Percentiles rank a stretch among this genome's conserved stretches.
Conservation (phyloP, 1,140 invertebrate genomes). For the Cotesia vestalis region DNA sequence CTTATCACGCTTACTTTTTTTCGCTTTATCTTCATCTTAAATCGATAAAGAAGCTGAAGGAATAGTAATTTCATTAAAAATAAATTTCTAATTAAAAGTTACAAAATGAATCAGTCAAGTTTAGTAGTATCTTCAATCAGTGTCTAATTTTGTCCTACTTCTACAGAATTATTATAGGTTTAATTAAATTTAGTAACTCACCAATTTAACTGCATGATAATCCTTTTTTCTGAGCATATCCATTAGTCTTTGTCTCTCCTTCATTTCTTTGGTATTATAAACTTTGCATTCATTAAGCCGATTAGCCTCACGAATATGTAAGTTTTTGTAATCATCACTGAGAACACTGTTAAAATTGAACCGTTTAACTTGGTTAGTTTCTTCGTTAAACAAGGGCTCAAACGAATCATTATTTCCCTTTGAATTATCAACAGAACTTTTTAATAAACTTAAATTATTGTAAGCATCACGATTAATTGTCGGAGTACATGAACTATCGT, state of each 20-base stretch:
- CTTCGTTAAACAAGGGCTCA: constrained; percentile 1
- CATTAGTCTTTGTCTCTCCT: constrained; percentile 51
- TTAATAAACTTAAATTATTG: constrained; percentile 1
- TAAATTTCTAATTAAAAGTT: too few relatives aligned
- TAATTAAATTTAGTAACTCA: constrained; percentile 44
- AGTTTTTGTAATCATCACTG: constrained; percentile 51
- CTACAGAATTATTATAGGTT: constrained; percentile 5
- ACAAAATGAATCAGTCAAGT: too few relatives aligned
- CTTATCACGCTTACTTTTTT: too few relatives aligned
- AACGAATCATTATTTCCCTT: background rate
- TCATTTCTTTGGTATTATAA: constrained; percentile 53
- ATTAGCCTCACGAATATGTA: constrained; percentile 28
- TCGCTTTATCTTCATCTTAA: too few relatives aligned
- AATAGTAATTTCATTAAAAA: too few relatives aligned
- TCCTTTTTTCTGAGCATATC: constrained; percentile 50
- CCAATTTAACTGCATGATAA: constrained; percentile 48
- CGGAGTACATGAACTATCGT: too few relatives aligned
- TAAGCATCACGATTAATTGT: too few relatives aligned
- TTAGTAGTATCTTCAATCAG: constrained; percentile 4
- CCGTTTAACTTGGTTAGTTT: constrained; percentile 15
- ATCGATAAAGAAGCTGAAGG: too few relatives aligned
- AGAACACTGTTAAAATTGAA: constrained; percentile 52
- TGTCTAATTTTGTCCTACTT: constrained; percentile 3
- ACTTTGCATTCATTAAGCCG: constrained; percentile 44
- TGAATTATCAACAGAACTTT: background rate